Base-by-base conservation (phyloP, 2,113 vertebrate genomes). In the Plestiodon gilberti region DNA sequence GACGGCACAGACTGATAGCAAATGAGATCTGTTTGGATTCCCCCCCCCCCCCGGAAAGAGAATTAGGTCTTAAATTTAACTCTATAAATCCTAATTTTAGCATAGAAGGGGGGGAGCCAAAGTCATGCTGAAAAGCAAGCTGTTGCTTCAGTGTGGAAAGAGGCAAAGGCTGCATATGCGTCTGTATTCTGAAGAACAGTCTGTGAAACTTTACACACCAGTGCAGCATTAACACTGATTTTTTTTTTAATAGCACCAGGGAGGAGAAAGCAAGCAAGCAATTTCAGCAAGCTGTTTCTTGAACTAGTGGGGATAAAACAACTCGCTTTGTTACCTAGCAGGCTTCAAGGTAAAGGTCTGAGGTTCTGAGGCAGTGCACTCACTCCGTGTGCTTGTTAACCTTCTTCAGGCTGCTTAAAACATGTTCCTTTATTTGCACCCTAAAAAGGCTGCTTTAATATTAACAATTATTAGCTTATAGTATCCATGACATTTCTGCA, bases 391-490 rank as follows among this genome's bases (percentile, higher is more conserved):
- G 73, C 94, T 95, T 80, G 64, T 90, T 96, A 96, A 96, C 94
- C 95, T 96, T 96, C 91, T 93, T 92, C 93, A 95, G 90, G 90
- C 90, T 94, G 92, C 90, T 95, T 89, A 83, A 83, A 95, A 93
- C 75, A 0, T 93, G 90, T 78, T 64, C 90, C 93, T 96, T 93
- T 94, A n/a, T 95, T 84, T 95, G 93, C 90, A 92, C 87, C 90
- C 91, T 94, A 90, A 92, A 93, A 95, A 95, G 94, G 95, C 78
- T 82, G 91, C 95, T 96, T 96, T 95, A 96, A 95, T 96, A 96
- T 96, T 97, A 62, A 96, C 96, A 96, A 95, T 92, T 96, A 95
- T 96, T 97, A 94, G 92, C 95, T 95, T 96, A 95, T 91, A 38
- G 92, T 91, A 95, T 90, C 93, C 88, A 85, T 95, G 93, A 95